phyloP scores from a whole-genome alignment of 1,140 invertebrate genomes.

The Drosophila burlai region DNA sequence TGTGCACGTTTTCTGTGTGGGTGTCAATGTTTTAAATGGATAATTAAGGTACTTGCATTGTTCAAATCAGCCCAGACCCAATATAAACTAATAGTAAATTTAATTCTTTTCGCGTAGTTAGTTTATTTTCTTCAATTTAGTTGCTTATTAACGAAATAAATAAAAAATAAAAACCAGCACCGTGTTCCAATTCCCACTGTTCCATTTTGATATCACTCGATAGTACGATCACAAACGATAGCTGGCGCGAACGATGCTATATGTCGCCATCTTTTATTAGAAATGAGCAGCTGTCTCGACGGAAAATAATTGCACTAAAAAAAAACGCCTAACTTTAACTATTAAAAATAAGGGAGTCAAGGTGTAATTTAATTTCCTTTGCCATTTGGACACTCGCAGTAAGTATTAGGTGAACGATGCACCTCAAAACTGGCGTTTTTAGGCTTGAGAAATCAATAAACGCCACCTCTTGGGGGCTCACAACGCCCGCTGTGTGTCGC shows the following conservation, averaged over 20 bases:
- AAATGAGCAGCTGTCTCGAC: slow-evolving; percentile 59
- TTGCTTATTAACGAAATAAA: no score
- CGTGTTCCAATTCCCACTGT: no score
- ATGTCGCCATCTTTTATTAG: slow-evolving; percentile 79
- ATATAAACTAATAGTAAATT: no score
- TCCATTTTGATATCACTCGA: neutral
- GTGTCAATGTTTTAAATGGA: no score
- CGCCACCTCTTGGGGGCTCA: slow-evolving; percentile 55
- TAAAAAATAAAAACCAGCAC: neutral
- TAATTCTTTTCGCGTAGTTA: no score
- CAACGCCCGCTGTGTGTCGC: slow-evolving; percentile 73
- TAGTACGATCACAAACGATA: slow-evolving; percentile 9
- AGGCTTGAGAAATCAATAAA: slow-evolving; percentile 66
- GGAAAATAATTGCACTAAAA: slow-evolving; percentile 65
- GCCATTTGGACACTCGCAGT: neutral
- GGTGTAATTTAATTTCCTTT: neutral
- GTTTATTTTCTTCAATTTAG: no score
- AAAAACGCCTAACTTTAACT: slow-evolving; percentile 24
- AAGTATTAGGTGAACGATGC: neutral
- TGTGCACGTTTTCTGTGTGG: no score
- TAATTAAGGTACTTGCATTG: no score
- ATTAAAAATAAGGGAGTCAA: slow-evolving; percentile 9
- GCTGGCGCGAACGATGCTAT: slow-evolving; percentile 25
- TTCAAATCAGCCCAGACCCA: no score
- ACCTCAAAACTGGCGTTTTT: neutral